Evolutionary conservation across 2,113 vertebrate genomes (phyloP).

Genomic region (Apaloderma vittatum): DNA sequence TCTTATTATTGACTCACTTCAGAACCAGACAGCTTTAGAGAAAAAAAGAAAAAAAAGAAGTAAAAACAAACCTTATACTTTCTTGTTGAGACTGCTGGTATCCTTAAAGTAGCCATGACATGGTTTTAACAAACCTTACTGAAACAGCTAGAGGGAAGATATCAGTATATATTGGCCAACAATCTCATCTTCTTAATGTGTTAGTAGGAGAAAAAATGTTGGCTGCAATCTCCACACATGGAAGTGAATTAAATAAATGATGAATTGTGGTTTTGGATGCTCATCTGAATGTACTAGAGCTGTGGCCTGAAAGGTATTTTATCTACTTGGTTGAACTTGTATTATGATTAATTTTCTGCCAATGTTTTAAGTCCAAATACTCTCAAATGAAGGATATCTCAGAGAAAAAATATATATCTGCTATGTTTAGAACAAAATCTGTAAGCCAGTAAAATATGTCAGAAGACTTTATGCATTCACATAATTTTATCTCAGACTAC

Average conservation of each 20-base stretch:
- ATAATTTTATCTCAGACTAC: background rate
- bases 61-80: accelerated
- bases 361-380: background rate
- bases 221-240: background rate
- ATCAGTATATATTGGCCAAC: background rate
- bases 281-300: background rate
- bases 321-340: background rate
- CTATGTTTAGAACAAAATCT: background rate
- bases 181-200: background rate
- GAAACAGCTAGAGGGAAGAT: background rate
- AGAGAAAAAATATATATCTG: background rate
- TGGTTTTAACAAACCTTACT: background rate
- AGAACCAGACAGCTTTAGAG: background rate
- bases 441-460: background rate
- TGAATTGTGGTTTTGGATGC: background rate
- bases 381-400: background rate
- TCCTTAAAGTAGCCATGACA: background rate
- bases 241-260: background rate
- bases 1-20: background rate
- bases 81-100: background rate
- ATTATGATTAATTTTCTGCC: background rate
- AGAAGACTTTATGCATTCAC: background rate
- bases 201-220: background rate
- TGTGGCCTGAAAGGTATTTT: background rate
- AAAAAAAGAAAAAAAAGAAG: background rate